Conservation (phyloP, 1,140 invertebrate species). For the Charaxes varanes region DNA sequence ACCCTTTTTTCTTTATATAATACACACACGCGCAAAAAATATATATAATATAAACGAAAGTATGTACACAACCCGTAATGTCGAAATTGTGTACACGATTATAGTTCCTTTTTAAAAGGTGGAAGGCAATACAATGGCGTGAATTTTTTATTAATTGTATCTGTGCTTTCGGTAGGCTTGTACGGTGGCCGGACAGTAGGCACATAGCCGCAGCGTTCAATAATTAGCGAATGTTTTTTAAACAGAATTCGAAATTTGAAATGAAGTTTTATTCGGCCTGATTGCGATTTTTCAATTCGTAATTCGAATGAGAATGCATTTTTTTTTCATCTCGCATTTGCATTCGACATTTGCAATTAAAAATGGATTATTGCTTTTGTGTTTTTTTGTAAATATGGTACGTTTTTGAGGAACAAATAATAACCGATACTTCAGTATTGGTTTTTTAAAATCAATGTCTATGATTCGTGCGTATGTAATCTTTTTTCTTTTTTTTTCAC, state of each 20-base stretch:
- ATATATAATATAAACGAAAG: constrained; percentile 34
- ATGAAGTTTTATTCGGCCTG: constrained; percentile 64
- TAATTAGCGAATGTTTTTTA: constrained; percentile 71
- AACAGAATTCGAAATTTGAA: constrained; percentile 66
- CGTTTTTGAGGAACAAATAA: constrained; percentile 15
- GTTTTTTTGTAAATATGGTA: constrained; percentile 24
- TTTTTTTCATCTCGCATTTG: constrained; percentile 32
- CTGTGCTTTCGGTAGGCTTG: constrained; percentile 9
- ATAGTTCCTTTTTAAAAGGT: constrained; percentile 25
- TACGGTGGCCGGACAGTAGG: constrained; percentile 40
- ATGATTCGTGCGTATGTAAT: constrained; percentile 10
- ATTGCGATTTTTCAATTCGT: constrained; percentile 59
- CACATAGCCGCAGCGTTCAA: constrained; percentile 48
- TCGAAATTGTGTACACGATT: constrained; percentile 33
- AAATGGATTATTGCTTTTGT: constrained; percentile 37
- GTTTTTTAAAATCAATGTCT: constrained; percentile 1
- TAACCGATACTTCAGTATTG: constrained; percentile 2
- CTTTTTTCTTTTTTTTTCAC: constrained; percentile 5
- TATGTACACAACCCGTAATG: constrained; percentile 33
- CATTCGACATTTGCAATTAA: constrained; percentile 36
- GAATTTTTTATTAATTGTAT: constrained; percentile 19
- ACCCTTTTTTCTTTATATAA: constrained; percentile 67
- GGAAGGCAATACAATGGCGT: constrained; percentile 25
- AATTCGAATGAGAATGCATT: constrained; percentile 38
- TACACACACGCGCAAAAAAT: constrained; percentile 39